These are phyloP conservation scores for Macrobrachium nipponense DNA, from an alignment of 1,140 invertebrate species.

Conservation along the genomic window DNA sequence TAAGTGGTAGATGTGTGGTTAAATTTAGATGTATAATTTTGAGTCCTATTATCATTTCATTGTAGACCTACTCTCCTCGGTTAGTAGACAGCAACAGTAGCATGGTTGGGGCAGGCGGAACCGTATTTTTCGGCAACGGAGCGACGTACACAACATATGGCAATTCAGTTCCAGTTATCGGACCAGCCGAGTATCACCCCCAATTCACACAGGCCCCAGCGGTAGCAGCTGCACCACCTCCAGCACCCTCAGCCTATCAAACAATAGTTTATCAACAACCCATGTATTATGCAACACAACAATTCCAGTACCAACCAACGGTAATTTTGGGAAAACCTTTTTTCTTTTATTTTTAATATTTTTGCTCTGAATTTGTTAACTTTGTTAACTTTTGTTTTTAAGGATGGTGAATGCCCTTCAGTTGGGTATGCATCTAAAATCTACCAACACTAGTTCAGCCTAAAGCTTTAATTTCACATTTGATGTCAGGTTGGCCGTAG, in stretches of 20 bases:
- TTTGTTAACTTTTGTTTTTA: too few species aligned
- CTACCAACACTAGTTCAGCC: too few species aligned
- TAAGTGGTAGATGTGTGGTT: neutral
- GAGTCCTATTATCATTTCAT: constrained; percentile 3
- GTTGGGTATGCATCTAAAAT: too few species aligned
- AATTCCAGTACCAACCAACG: constrained; percentile 57
- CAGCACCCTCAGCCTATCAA: constrained; percentile 39
- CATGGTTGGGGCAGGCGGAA: constrained; percentile 39
- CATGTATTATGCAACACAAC: constrained; percentile 38
- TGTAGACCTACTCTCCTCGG: constrained; percentile 49
- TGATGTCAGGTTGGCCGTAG: too few species aligned
- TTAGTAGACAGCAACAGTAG: constrained; percentile 43
- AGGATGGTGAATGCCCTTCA: too few species aligned
- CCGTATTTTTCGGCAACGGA: constrained; percentile 43
- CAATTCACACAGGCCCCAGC: constrained; percentile 44
- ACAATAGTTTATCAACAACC: constrained; percentile 42
- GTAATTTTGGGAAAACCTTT: constrained; percentile 15
- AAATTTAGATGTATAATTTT: neutral
- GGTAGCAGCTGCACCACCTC: constrained; percentile 33
- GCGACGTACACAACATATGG: constrained; percentile 34
- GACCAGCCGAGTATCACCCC: constrained; percentile 46
- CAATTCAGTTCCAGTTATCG: constrained; percentile 27
- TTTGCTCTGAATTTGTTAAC: too few species aligned
- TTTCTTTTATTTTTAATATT: neutral
- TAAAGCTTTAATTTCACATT: too few species aligned